Conservation (phyloP, 2,113 vertebrate species). For the Parus major region DNA sequence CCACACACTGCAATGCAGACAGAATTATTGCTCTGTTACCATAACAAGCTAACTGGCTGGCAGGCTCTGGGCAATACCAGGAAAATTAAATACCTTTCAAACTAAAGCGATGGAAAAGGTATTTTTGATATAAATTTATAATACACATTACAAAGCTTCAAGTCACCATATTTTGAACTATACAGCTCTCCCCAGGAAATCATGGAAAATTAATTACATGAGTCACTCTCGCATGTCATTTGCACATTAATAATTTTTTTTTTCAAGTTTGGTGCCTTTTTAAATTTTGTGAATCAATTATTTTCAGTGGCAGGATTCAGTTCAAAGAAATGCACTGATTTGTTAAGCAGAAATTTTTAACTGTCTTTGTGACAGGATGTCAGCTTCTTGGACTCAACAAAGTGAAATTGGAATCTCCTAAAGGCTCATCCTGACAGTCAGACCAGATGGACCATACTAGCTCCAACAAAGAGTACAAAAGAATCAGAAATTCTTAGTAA, state of each 20-base stretch:
- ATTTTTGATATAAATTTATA: not conserved
- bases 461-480: not conserved
- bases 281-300: not conserved
- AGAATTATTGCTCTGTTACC: not conserved
- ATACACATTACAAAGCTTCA: not conserved
- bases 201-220: not conserved
- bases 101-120: not conserved
- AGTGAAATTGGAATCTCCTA: not conserved
- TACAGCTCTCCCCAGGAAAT: not conserved
- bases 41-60: not conserved
- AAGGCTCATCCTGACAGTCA: constrained; percentile 13
- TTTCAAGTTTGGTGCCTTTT: not conserved
- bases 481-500: not conserved
- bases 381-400: constrained; percentile 38
- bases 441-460: constrained; percentile 17
- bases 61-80: not conserved
- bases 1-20: not conserved
- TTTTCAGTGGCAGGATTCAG: not conserved
- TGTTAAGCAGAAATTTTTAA: not conserved
- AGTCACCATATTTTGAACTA: not conserved
- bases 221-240: not conserved
- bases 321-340: not conserved
- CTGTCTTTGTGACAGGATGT: constrained; percentile 2
- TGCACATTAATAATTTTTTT: not conserved
- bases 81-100: not conserved